Evolutionary conservation across 2,113 vertebrate species (phyloP).

Genomic region (Calidris pygmaea): DNA sequence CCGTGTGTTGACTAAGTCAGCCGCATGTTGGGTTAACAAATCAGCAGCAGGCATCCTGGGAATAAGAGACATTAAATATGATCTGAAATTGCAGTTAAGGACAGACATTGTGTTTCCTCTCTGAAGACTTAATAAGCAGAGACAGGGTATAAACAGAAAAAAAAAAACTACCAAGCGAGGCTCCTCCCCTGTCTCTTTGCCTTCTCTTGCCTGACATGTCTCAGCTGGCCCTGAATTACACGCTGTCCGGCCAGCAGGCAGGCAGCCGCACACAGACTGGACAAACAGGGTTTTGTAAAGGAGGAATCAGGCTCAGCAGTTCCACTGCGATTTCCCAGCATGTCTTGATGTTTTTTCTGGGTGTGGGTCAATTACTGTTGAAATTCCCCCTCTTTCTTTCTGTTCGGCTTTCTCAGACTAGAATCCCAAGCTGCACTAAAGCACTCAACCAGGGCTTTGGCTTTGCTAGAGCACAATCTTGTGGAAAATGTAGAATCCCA

Average conservation of each 20-base stretch:
- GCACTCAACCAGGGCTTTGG: background rate
- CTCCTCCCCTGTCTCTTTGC: slow-evolving; percentile 39
- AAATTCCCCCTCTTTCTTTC: background rate
- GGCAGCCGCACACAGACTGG: slow-evolving; percentile 8
- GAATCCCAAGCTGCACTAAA: background rate
- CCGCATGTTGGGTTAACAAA: background rate
- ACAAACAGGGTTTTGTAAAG: slow-evolving; percentile 44
- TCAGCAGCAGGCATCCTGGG: background rate
- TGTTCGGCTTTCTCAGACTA: background rate
- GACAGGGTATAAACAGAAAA: slow-evolving; percentile 42
- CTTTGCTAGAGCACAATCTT: background rate
- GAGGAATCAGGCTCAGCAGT: background rate
- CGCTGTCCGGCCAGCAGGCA: slow-evolving; percentile 31
- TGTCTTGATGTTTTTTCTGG: slow-evolving; percentile 35
- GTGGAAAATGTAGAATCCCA: background rate
- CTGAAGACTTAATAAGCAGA: slow-evolving; percentile 1
- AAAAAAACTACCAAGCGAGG: background rate
- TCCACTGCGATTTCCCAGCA: slow-evolving; percentile 28
- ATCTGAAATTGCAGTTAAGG: background rate
- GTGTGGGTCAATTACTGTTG: slow-evolving; percentile 36
- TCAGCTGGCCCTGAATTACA: slow-evolving; percentile 33
- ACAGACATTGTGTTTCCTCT: slow-evolving; percentile 13
- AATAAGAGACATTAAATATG: background rate
- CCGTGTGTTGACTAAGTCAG: background rate
- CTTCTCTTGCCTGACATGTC: slow-evolving; percentile 56